Conservation (phyloP, 2,888 invertebrate species). For the Scelioninae gen. 1 region DNA sequence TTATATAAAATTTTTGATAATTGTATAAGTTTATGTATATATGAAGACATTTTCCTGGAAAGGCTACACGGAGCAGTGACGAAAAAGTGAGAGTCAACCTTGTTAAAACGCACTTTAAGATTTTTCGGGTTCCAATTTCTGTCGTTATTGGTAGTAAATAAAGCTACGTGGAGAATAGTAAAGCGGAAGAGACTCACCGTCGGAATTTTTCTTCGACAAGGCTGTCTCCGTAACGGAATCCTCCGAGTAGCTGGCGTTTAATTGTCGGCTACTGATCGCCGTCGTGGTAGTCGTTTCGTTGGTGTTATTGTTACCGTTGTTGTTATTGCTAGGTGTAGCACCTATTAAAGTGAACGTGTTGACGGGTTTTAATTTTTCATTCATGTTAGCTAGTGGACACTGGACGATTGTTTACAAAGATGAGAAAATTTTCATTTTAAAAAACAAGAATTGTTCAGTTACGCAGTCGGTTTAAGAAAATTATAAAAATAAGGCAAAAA, state of each 20-base stretch:
- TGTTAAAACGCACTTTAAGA: conserved; percentile 10
- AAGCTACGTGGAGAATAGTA: conserved; percentile 38
- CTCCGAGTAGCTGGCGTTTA: conserved; percentile 91
- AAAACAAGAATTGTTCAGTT: no score
- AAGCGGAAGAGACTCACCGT: conserved; percentile 87
- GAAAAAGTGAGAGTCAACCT: not conserved
- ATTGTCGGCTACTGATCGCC: conserved; percentile 84
- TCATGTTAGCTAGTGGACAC: conserved; percentile 14
- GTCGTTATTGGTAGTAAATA: conserved; percentile 37
- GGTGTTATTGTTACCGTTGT: conserved; percentile 74
- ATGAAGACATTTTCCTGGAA: no score
- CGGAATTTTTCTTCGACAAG: conserved; percentile 92
- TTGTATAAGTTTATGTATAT: no score
- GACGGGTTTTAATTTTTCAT: conserved; percentile 35
- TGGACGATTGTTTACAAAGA: not conserved
- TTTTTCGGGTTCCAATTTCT: not conserved
- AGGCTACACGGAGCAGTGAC: no score
- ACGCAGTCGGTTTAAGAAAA: no score
- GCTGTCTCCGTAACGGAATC: conserved; percentile 92
- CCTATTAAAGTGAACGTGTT: conserved; percentile 67
- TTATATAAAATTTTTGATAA: no score
- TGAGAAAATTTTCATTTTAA: no score
- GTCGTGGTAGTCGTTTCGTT: conserved; percentile 70
- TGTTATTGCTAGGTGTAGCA: conserved; percentile 73
- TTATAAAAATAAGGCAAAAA: no score